A percentile compares a stretch with the other conserved stretches of the same genome.
Conservation (phyloP, 2,113 vertebrate genomes). For the Bucco capensis region DNA sequence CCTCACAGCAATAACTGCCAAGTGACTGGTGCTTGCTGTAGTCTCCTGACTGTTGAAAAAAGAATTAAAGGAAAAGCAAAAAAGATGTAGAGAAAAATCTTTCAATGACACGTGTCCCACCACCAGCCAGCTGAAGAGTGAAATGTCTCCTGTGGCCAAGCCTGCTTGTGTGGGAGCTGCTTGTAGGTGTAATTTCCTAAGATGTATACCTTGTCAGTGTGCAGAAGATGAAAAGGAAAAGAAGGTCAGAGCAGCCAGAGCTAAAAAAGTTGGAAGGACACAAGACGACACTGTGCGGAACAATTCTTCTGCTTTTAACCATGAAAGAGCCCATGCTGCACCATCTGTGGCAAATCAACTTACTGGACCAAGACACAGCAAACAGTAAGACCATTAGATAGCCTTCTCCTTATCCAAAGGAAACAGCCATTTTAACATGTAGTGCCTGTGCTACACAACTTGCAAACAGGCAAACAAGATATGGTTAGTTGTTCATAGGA, state of each 20-base stretch:
- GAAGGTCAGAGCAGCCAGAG: constrained; percentile 39
- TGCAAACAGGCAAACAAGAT: not conserved
- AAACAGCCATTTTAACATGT: not conserved
- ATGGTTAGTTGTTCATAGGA: not conserved
- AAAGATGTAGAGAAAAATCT: not conserved
- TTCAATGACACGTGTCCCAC: constrained; percentile 20
- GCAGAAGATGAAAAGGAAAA: constrained; percentile 48
- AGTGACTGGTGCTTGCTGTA: not conserved
- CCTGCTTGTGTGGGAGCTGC: not conserved
- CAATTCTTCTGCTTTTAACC: not conserved
- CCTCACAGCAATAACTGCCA: constrained; percentile 19
- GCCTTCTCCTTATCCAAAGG: not conserved
- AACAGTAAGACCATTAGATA: not conserved
- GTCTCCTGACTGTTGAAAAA: not conserved
- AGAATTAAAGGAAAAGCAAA: not conserved
- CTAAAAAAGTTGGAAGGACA: constrained; percentile 15
- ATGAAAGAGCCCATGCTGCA: not conserved
- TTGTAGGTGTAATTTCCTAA: constrained; percentile 61
- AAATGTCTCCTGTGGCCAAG: not conserved
- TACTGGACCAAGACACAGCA: not conserved
- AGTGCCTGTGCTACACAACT: not conserved
- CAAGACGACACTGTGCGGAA: not conserved
- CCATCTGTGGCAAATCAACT: not conserved
- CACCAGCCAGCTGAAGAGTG: not conserved
- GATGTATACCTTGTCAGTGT: constrained; percentile 43